Evolutionary conservation across 2,888 invertebrate species (phyloP).

Genomic region (Trichopoda pennipes): DNA sequence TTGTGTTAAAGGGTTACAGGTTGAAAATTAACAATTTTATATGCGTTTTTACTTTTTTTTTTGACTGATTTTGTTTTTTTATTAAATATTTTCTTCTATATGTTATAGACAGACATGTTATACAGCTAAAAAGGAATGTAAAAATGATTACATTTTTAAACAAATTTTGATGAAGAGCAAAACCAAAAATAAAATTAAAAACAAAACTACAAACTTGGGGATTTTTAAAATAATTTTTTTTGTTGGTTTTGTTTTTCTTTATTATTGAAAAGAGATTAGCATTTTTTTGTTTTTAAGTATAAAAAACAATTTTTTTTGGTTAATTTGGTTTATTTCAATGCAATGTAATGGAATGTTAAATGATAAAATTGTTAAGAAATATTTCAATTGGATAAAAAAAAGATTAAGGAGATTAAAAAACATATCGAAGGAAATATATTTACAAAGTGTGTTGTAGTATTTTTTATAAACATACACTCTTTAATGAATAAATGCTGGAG

Average conservation of each 20-base stretch:
- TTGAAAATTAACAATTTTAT: constrained; percentile 63
- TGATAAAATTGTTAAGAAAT: constrained; percentile 27
- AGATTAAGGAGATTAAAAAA: too few species aligned
- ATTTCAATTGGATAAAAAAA: not conserved
- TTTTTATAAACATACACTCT: too few species aligned
- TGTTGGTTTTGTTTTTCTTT: not conserved
- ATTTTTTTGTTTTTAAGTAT: constrained; percentile 17
- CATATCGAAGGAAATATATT: too few species aligned
- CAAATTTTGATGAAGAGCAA: constrained; percentile 47
- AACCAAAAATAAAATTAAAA: not conserved
- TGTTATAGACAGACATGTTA: constrained; percentile 26
- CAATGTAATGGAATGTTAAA: constrained; percentile 34
- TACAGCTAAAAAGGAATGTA: constrained; percentile 43
- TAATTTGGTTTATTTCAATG: constrained; percentile 33
- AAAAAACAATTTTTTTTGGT: constrained; percentile 6
- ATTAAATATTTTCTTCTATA: constrained; percentile 36
- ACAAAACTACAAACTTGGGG: constrained; percentile 10
- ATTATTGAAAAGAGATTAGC: constrained; percentile 52
- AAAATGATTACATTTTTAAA: constrained; percentile 58
- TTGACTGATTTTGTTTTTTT: not conserved
- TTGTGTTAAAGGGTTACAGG: constrained; percentile 66
- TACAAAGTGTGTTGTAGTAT: too few species aligned
- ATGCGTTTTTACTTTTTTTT: constrained; percentile 34
- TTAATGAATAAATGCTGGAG: too few species aligned
- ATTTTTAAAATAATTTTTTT: constrained; percentile 2